These are phyloP conservation scores for Oreortyx pictus DNA, from an alignment of 2,797 vertebrate species.

Conservation along the genomic window DNA sequence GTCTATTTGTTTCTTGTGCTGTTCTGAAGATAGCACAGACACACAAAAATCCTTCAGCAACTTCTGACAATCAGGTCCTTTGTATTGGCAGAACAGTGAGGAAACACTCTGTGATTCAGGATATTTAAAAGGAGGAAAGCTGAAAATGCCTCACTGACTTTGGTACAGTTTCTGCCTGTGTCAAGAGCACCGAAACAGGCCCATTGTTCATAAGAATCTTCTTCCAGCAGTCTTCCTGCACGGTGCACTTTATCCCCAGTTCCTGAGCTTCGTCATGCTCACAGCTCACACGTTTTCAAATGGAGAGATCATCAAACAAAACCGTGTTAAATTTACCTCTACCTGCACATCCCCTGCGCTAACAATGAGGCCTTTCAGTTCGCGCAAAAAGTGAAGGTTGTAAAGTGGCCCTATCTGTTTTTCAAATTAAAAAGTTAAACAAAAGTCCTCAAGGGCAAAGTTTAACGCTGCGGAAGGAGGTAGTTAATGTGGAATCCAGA, in stretches of 20 bases:
- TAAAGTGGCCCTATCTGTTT: constrained; percentile 75
- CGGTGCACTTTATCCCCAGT: neutral
- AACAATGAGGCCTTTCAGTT: constrained; percentile 70
- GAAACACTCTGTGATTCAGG: neutral
- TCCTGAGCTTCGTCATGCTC: neutral
- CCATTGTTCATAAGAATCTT: constrained; percentile 21
- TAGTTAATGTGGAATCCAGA: constrained; percentile 84
- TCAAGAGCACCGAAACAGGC: constrained; percentile 28
- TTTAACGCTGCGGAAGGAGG: constrained; percentile 81
- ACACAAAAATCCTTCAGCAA: constrained; percentile 20
- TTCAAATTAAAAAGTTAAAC: constrained; percentile 81
- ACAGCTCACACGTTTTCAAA: neutral
- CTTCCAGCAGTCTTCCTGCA: neutral
- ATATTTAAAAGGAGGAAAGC: neutral
- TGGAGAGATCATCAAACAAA: constrained; percentile 2
- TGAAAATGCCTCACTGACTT: neutral
- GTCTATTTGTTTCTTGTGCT: constrained; percentile 52
- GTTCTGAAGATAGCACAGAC: constrained; percentile 29
- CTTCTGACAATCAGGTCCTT: constrained; percentile 24
- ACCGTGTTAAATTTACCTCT: constrained; percentile 36
- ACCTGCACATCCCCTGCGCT: constrained; percentile 56
- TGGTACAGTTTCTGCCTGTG: neutral
- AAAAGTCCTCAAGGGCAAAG: constrained; percentile 82
- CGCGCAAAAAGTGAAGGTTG: neutral
- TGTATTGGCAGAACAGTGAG: neutral